Evolutionary conservation across 2,888 invertebrate genomes (phyloP), one percentile per base, ranked within the genome.

Genomic region (Eupithecia tripunctaria): DNA sequence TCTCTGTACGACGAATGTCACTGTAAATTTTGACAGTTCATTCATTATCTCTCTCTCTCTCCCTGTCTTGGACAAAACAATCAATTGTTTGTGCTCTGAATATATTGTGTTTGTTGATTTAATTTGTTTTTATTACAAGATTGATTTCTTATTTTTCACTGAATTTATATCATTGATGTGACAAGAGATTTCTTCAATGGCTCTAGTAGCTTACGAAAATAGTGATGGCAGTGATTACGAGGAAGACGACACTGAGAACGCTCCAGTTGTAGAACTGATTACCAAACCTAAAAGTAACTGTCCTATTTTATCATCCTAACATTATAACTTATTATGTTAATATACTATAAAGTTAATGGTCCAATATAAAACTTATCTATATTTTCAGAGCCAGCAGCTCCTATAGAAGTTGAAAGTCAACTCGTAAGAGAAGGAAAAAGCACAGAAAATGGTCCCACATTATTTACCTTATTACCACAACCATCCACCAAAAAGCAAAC

Each of bases 131-230:
- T 56, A 7, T n/a, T n/a, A n/a, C 12, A 51, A 10, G 21, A 51
- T 10, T 51, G 21, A 51, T 10, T 51, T 51, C 10, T n/a, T n/a
- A 47, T 7, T 51, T n/a, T 51, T 51, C 21, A 25, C 5, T 5
- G 25, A 56, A 56, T 56, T 56, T 25, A 12, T 25, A 21, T 12
- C 0, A 56, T 47, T 18, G 15, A 10, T n/a, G 14, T 47, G 15
- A 5, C 56, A 15, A 41, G n/a, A 59, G 14, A 32, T 56, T 56
- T 21, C 56, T 56, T 56, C 15, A 56, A 96, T 96, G 96, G 95
- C 96, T 63, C 89, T 96, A 81, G 96, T 96, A 59, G 95, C 96
- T 0, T 96, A 96, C 77, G 96, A 94, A 38, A 95, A 95, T 78
- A 95, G 95, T 85, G 95, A 95, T 79, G 83, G 90, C 70, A 90